phyloP scores from a whole-genome alignment of 2,113 vertebrate species.

The Heterotis niloticus region DNA sequence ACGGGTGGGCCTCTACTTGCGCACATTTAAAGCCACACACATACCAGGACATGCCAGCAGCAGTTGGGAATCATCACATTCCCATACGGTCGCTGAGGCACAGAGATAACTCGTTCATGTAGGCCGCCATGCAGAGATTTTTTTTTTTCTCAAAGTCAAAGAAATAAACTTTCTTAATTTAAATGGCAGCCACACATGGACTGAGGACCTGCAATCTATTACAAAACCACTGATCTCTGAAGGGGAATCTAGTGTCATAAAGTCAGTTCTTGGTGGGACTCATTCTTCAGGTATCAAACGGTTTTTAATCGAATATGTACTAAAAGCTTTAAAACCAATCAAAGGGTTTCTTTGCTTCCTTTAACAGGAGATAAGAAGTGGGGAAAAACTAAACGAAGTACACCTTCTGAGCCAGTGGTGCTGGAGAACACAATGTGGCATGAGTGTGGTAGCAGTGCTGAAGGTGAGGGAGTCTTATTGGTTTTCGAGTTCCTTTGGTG shows the following conservation, averaged over 20 bases:
- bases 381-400: background rate
- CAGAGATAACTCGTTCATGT: conserved; percentile 24
- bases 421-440: background rate
- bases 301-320: background rate
- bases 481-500: background rate
- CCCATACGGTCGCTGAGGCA: conserved; percentile 30
- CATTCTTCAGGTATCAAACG: too few relatives aligned
- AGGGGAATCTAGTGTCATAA: background rate
- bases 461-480: background rate
- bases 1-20: conserved; percentile 27
- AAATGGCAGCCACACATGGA: conserved; percentile 25
- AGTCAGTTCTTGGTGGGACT: background rate
- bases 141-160: conserved; percentile 13
- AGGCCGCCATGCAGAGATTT: conserved; percentile 9
- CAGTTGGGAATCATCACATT: conserved; percentile 18
- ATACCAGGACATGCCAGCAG: conserved; percentile 40
- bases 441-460: too few relatives aligned
- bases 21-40: conserved; percentile 40
- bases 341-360: background rate
- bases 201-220: background rate
- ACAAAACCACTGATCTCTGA: conserved; percentile 13
- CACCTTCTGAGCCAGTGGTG: conserved; percentile 5
- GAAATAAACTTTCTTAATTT: conserved; percentile 22
- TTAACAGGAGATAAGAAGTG: background rate
- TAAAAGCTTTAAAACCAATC: background rate